Base-by-base conservation (phyloP, 2,113 vertebrate genomes). In the Ifrita kowaldi region DNA sequence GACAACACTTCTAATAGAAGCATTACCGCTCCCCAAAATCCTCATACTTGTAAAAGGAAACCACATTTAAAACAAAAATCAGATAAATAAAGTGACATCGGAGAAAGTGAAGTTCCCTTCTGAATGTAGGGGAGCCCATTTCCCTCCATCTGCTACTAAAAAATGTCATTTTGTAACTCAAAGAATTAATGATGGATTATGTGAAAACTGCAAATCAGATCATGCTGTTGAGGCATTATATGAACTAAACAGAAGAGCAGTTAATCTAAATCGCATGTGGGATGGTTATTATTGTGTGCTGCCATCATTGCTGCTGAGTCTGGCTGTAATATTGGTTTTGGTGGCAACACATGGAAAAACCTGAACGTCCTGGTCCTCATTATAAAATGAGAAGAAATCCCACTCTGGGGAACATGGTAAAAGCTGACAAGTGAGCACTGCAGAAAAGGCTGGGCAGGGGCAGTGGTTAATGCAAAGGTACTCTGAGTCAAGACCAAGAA, bases 201-300 rank as follows among this genome's bases (percentile, higher is more conserved):
- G 20, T 85, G 90, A 93, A 92, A 77, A 94, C 52, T 76, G 83
- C 73, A 85, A 82, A 90, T 73, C 59, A 80, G 86, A 91, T 79
- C 73, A 81, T 46, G 65, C 75, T 93, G 89, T 68, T 83, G 70
- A 90, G 68, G 53, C 70, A 86, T 70, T 84, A 80, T 41, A 92
- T 53, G 83, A 96, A 81, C 65, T 50, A 75, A 87, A 93, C 16
- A 80, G 73, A 94, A 70, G 28, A 91, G 63, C 37, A 84, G 75
- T 76, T 87, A 90, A 91, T 83, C 82, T 71, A 75, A 85, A 78
- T 91, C 44, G 41, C 70, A 87, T 37, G 65, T 65, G 79, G 68
- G 82, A 80, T 24, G 67, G 71, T 56, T 93, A 84, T 80, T 93
- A 82, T 44, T 88, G 52, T 4, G 4, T 27, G 52, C 49, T 95